These are phyloP conservation scores for Ciconia nigra DNA, from an alignment of 2,797 vertebrate species.

Conservation along the genomic window DNA sequence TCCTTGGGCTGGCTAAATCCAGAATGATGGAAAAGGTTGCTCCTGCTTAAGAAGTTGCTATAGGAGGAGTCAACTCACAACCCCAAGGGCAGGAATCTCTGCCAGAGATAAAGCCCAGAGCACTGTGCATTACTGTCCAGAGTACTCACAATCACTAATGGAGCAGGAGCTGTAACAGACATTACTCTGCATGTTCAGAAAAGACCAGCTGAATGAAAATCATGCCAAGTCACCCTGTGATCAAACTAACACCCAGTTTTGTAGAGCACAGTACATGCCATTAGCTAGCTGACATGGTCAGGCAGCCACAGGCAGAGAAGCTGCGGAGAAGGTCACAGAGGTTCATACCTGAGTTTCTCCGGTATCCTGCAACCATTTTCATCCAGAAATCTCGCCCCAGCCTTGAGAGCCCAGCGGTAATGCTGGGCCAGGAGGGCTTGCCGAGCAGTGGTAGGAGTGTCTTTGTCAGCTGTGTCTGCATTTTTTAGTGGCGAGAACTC, in stretches of 20 bases:
- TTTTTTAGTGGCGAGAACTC: slow-evolving; percentile 96
- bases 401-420: slow-evolving; percentile 84
- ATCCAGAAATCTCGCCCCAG: slow-evolving; percentile 81
- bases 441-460: slow-evolving; percentile 83
- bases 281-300: not conserved
- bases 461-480: slow-evolving; percentile 76
- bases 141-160: not conserved
- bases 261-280: not conserved
- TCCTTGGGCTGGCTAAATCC: not conserved
- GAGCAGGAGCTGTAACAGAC: not conserved
- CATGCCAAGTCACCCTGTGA: not conserved
- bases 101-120: not conserved
- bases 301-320: not conserved
- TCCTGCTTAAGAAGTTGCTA: not conserved
- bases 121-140: not conserved
- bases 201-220: not conserved
- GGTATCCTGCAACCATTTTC: slow-evolving; percentile 64
- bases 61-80: not conserved
- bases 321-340: not conserved
- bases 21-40: not conserved
- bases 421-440: slow-evolving; percentile 85
- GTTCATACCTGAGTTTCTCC: slow-evolving; percentile 69
- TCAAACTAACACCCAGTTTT: not conserved
- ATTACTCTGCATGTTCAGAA: not conserved
- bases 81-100: not conserved